Conservation (phyloP, 2,797 vertebrate genomes). For the Pipistrellus pipistrellus region DNA sequence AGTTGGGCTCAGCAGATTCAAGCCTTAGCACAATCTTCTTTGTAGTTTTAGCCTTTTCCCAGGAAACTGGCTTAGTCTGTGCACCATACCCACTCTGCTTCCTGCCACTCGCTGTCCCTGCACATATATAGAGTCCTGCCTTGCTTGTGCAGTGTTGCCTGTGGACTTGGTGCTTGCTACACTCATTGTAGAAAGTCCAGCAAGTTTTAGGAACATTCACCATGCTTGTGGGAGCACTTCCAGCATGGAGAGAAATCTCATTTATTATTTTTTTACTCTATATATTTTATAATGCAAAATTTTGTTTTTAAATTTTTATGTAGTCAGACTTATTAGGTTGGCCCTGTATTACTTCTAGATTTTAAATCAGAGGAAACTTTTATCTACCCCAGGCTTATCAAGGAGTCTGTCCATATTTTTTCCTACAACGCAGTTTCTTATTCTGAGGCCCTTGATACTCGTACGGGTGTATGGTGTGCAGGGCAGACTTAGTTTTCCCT, state of each 20-base stretch:
- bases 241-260: not conserved
- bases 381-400: not conserved
- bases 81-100: not conserved
- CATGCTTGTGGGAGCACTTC: not conserved
- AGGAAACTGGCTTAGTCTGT: not conserved
- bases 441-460: slow-evolving; percentile 64
- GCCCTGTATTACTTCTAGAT: not conserved
- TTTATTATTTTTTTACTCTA: not conserved
- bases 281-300: not conserved
- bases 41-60: not conserved
- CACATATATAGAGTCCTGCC: not conserved
- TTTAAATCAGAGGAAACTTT: slow-evolving; percentile 30
- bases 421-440: slow-evolving; percentile 36
- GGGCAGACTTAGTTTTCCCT: slow-evolving; percentile 74
- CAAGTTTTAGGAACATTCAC: not conserved
- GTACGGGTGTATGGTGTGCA: slow-evolving; percentile 70
- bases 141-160: not conserved
- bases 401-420: slow-evolving; percentile 52
- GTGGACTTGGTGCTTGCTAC: not conserved
- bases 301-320: not conserved
- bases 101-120: not conserved
- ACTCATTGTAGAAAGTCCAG: not conserved
- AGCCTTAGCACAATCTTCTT: not conserved
- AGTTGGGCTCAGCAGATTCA: not conserved
- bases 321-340: not conserved